Conservation (phyloP, 2,113 vertebrate genomes). For the Cathartes aura region DNA sequence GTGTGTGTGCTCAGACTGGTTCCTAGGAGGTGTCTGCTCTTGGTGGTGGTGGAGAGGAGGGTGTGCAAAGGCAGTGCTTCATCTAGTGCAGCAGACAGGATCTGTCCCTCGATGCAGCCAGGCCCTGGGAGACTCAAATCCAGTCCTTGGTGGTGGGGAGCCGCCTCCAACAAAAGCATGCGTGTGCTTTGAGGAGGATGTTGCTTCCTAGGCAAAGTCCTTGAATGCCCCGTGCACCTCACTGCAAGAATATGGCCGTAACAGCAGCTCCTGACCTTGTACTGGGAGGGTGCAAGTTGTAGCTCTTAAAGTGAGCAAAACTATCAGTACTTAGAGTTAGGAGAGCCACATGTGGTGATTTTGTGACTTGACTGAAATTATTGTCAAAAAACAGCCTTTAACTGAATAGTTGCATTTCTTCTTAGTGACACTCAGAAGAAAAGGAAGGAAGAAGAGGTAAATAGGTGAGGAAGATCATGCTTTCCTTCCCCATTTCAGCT, state of each 20-base stretch:
- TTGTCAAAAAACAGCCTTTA: neutral
- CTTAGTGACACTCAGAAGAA: neutral
- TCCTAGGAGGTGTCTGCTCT: neutral
- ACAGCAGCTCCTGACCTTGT: neutral
- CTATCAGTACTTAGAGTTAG: neutral
- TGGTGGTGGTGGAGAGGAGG: neutral
- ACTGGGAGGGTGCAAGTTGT: neutral
- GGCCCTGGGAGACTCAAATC: neutral
- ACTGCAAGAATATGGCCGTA: neutral
- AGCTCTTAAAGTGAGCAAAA: neutral
- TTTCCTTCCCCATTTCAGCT: neutral
- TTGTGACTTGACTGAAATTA: neutral
- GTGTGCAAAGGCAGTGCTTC: neutral
- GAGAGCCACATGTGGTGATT: neutral
- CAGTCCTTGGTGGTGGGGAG: neutral
- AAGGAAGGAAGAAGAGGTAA: neutral
- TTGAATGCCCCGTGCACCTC: neutral
- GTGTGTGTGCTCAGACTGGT: neutral
- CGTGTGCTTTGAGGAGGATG: neutral
- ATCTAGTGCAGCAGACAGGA: too few relatives aligned
- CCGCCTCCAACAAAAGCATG: neutral
- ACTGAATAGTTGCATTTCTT: neutral
- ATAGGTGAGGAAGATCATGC: neutral
- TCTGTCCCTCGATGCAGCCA: rapidly evolving
- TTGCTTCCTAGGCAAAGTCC: neutral